Base-by-base conservation (phyloP, 2,797 vertebrate genomes). In the Cebuella pygmaea region DNA sequence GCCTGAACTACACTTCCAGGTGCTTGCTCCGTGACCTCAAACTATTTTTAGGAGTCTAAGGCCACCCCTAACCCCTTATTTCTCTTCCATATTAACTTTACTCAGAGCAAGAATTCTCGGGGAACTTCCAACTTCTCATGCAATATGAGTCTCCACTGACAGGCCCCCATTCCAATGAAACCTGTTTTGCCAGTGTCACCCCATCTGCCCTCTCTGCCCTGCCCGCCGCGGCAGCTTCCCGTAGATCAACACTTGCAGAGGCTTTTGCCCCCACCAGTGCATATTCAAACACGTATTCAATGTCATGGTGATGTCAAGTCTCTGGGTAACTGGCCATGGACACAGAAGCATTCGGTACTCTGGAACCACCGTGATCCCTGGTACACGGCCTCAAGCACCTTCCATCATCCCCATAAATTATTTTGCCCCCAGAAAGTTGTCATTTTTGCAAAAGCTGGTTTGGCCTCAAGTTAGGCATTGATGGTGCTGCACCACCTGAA, bases 341-440 rank as follows among this genome's bases (percentile, higher is more conserved):
- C 39, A 20, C 20, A 41, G 36, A 72, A 86, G 30, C 0, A 13
- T 41, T 46, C 12, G 1, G 74, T 57, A 19, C 48, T 41, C 61
- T 15, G 30, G 22, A 57, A 14, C 41, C 70, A 41, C 78, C 3
- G 1, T 10, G 33, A 44, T 14, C 17, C 50, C 33, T 64, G 5
- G 2, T 30, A 8, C 30, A 44, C 19, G 26, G 46, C 39, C 10
- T 78, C 13, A 17, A 22, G 59, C 15, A 52, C 11, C 50, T 55
- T 74, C 27, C 26, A 36, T 22, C 39, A 11, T 74, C 74, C 76
- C 24, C 9, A 5, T 61, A 3, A 84, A 27, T 61, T 83, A 67
- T 97, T 95, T 79, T 84, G 44, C 33, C 36, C 41, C 81, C 20
- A 50, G 57, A 93, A 86, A 93, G 57, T 64, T 84, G 24, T 70